phyloP scores from a whole-genome alignment of 2,888 invertebrate species.

The Glyphotaelius pellucidus region DNA sequence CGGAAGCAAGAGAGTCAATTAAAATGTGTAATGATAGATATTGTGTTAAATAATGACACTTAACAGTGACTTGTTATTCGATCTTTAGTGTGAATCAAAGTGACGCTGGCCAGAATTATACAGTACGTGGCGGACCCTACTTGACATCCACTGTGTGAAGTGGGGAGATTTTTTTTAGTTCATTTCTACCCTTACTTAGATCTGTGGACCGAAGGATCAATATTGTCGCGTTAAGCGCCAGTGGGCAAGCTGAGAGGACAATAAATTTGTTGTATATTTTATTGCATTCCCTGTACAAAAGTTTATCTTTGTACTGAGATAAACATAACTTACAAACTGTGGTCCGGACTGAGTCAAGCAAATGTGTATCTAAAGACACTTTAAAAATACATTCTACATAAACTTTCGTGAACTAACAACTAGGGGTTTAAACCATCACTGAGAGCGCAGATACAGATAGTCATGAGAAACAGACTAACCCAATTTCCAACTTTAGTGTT shows the following conservation, averaged over 20 bases:
- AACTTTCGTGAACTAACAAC: not conserved
- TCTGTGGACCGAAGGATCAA: not conserved
- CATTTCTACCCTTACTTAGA: not conserved
- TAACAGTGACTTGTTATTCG: not conserved
- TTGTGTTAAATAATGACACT: not conserved
- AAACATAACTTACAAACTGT: not conserved
- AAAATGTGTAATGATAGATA: not conserved
- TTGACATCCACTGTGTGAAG: not conserved
- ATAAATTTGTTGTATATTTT: not conserved
- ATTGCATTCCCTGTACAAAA: not conserved
- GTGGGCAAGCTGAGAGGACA: not conserved
- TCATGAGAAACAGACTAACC: not conserved
- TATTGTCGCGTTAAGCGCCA: not conserved
- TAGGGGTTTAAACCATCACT: not conserved
- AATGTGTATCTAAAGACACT: not conserved
- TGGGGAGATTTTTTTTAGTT: not conserved
- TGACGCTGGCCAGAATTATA: not conserved
- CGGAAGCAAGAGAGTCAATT: not conserved
- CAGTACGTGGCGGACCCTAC: not conserved
- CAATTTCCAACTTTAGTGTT: not conserved
- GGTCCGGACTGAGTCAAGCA: not conserved
- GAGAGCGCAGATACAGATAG: not conserved
- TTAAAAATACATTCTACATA: not conserved
- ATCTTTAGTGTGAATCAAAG: not conserved
- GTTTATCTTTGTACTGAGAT: not conserved